These are phyloP conservation scores for Tachyglossus aculeatus DNA, from an alignment of 2,797 vertebrate genomes.

Conservation along the genomic window DNA sequence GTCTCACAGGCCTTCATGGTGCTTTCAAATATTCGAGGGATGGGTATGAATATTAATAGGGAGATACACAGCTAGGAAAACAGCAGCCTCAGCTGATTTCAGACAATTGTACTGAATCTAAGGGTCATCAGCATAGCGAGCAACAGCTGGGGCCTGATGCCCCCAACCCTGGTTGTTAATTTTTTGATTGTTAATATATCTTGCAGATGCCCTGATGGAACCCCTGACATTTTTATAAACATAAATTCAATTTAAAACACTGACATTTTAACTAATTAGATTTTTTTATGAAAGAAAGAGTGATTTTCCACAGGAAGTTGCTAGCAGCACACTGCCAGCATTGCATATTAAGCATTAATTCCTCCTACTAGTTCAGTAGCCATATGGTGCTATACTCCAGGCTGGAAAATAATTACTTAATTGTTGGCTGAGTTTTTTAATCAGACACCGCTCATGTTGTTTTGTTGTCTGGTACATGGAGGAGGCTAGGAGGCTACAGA, in stretches of 20 bases:
- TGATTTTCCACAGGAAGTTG: slow-evolving; percentile 58
- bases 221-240: slow-evolving; percentile 19
- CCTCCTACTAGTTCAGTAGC: slow-evolving; percentile 63
- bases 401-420: slow-evolving; percentile 67
- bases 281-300: slow-evolving; percentile 59
- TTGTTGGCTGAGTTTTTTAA: slow-evolving; percentile 62
- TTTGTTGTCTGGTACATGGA: slow-evolving; percentile 5
- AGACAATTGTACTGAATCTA: not conserved
- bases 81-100: slow-evolving; percentile 22
- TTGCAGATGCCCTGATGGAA: not conserved
- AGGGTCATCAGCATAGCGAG: not conserved
- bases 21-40: not conserved
- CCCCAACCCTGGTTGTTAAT: not conserved
- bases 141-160: slow-evolving; percentile 9
- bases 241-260: slow-evolving; percentile 36
- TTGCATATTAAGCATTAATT: slow-evolving; percentile 53
- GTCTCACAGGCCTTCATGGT: fast-evolving
- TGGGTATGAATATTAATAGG: not conserved
- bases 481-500: not conserved
- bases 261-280: slow-evolving; percentile 46
- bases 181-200: slow-evolving; percentile 25
- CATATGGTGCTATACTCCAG: slow-evolving; percentile 62
- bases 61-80: not conserved
- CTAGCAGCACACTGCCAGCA: slow-evolving; percentile 55
- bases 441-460: slow-evolving; percentile 54